phyloP scores from a whole-genome alignment of 2,797 vertebrate species.

The Chelonia mydas region DNA sequence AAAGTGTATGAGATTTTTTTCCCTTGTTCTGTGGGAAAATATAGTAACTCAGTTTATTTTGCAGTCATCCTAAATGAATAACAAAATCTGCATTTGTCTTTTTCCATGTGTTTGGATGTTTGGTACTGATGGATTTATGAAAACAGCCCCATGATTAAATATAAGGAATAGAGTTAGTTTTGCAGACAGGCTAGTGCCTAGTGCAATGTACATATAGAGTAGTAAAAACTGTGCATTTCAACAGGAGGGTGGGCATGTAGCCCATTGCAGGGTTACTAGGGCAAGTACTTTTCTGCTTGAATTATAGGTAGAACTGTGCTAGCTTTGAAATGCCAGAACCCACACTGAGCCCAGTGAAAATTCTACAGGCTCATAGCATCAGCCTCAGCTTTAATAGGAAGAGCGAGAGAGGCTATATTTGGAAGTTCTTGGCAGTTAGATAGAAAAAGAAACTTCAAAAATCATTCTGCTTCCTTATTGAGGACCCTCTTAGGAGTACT shows the following conservation, averaged over 20 bases:
- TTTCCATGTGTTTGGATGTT: not conserved
- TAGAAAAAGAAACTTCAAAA: constrained; percentile 57
- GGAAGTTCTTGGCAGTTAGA: constrained; percentile 42
- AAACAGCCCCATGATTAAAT: not conserved
- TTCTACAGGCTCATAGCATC: not conserved
- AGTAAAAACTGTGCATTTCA: constrained; percentile 3
- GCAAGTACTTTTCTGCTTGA: constrained; percentile 27
- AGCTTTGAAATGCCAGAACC: constrained; percentile 56
- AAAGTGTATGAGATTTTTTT: not conserved
- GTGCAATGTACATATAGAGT: constrained; percentile 17
- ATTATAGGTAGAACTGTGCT: not conserved
- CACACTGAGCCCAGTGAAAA: not conserved
- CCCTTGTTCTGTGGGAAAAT: constrained; percentile 11
- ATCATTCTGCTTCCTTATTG: constrained; percentile 28
- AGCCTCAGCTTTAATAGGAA: constrained; percentile 36
- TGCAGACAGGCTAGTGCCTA: constrained; percentile 39
- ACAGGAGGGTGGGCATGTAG: not conserved
- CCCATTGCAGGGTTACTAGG: constrained; percentile 31
- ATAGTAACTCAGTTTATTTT: constrained; percentile 1
- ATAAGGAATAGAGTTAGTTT: constrained; percentile 26
- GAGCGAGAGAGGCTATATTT: constrained; percentile 28
- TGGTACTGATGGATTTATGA: constrained; percentile 40
- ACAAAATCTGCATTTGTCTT: constrained; percentile 2
- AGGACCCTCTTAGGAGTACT: constrained; percentile 50
- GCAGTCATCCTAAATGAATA: constrained; percentile 13